Conservation (phyloP, 2,888 invertebrate species). For the Phania funesta region DNA sequence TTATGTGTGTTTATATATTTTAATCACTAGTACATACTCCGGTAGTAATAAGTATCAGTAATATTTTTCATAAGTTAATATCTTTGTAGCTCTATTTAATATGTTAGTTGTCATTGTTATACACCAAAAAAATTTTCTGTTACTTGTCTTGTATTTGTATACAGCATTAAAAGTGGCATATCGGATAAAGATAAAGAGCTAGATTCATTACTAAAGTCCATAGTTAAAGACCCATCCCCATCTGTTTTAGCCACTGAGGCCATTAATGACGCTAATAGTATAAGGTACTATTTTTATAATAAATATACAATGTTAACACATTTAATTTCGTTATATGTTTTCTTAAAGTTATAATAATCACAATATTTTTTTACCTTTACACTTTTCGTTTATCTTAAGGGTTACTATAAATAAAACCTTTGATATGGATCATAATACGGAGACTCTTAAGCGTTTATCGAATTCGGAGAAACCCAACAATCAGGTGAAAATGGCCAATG, state of each 20-base stretch:
- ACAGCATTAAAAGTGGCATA: conserved; percentile 80
- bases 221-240: conserved; percentile 85
- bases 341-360: background rate
- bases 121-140: conserved; percentile 55
- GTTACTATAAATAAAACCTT: conserved; percentile 80
- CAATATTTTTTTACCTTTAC: conserved; percentile 13
- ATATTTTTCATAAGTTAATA: no score
- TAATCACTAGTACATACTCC: no score
- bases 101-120: conserved; percentile 49
- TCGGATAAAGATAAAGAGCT: conserved; percentile 84
- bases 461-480: conserved; percentile 86
- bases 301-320: background rate
- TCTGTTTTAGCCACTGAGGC: conserved; percentile 83
- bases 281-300: conserved; percentile 78
- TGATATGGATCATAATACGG: conserved; percentile 83
- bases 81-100: no score
- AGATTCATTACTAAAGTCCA: conserved; percentile 88
- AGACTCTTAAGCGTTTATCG: conserved; percentile 84
- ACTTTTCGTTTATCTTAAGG: conserved; percentile 72
- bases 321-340: background rate
- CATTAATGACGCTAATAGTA: conserved; percentile 82
- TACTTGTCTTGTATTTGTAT: conserved; percentile 68
- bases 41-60: no score
- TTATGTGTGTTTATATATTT: conserved; percentile 1
- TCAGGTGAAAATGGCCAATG: conserved; percentile 84